Evolutionary conservation across 2,797 vertebrate genomes (phyloP), one percentile per base, ranked within the genome.

Genomic region (Cyclura pinguis): DNA sequence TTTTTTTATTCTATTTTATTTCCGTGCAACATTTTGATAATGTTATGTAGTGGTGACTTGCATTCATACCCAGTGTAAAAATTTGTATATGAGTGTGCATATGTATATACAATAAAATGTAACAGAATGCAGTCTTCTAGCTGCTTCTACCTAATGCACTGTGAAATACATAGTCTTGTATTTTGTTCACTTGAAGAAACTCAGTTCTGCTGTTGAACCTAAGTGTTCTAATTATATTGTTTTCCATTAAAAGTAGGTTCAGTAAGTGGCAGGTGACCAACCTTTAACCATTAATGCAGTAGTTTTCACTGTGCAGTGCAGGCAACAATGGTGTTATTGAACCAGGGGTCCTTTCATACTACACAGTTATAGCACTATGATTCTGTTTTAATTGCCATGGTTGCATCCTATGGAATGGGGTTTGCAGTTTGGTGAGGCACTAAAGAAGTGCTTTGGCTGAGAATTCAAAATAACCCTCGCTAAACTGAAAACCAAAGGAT

Each of bases 111-210:
- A 12, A 12, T 62, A 57, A n/a, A 57, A 81, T 81, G 64, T 50
- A 9, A 97, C 96, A 96, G 47, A 82, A 42, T 88, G 78, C 91
- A 18, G 0, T 91, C 94, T 93, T 93, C 90, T 95, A 95, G 78
- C 77, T 77, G 14, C 38, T 89, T 84, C 32, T 50, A 80, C 10
- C 76, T 85, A 83, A 47, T 77, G 59, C 83, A 90, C 62, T 83
- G 64, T 55, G 81, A 89, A 89, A 89, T 93, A 90, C 94, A 92
- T 94, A 93, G 92, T 94, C 94, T 95, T 96, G 0, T 95, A 96
- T 95, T 69, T 95, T 96, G 94, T 96, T 96, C 93, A 95, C 94
- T 93, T 95, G 93, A 95, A 96, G 94, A 95, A 95, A 82, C 59
- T 93, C 82, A 94, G 57, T 83, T 83, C 55, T 82, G 89, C 77